A percentile compares a stretch with the other conserved stretches of the same genome.
These are phyloP conservation scores for Steromphala cineraria DNA, from an alignment of 2,888 invertebrate genomes.

Conservation along the genomic window DNA sequence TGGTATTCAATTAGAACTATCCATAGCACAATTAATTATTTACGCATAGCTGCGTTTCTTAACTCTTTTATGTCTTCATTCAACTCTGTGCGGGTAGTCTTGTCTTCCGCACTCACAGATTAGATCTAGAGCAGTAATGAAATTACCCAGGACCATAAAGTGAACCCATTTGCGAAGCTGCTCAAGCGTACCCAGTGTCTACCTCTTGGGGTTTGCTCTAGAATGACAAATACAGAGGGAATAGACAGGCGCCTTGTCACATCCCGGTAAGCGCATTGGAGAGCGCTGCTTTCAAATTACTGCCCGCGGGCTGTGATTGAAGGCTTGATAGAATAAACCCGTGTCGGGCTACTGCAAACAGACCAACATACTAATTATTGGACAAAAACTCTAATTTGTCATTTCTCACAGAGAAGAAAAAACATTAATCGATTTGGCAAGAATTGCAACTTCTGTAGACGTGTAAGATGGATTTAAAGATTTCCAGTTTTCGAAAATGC, in stretches of 20 bases:
- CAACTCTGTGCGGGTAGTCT: not conserved
- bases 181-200: not conserved
- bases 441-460: not conserved
- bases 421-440: conserved; percentile 6
- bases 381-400: conserved; percentile 12
- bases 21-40: conserved; percentile 13
- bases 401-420: not conserved
- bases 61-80: not conserved
- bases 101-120: not conserved
- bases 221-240: not conserved
- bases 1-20: not conserved
- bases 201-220: not conserved
- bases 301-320: not conserved
- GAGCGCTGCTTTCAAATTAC: not conserved
- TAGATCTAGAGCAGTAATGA: not conserved
- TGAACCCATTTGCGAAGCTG: not conserved
- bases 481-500: not conserved
- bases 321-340: not conserved
- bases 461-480: not conserved
- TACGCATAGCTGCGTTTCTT: not conserved
- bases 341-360: not conserved
- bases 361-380: conserved; percentile 18
- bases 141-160: conserved; percentile 3
- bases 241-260: not conserved
- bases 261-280: not conserved